A percentile compares a stretch with the other conserved stretches of the same genome.
These are phyloP conservation scores for Pachyseris speciosa DNA, from an alignment of 64 coral and sea anemone species.

Conservation along the genomic window DNA sequence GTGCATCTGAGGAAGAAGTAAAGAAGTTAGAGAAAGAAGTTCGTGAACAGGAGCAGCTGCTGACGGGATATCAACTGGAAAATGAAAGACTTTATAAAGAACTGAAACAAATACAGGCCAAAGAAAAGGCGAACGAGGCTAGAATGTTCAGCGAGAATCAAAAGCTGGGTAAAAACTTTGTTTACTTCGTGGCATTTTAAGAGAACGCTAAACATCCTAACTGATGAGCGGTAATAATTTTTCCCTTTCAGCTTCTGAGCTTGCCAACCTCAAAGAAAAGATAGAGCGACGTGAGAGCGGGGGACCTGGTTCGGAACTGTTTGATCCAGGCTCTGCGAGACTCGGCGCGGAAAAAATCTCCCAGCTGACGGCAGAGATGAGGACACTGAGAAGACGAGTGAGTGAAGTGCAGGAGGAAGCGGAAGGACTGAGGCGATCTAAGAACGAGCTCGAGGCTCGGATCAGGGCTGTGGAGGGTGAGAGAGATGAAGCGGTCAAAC, in stretches of 20 bases:
- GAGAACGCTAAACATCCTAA: too few species aligned
- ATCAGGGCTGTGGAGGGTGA: constrained; percentile 80
- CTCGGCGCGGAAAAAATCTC: constrained; percentile 95
- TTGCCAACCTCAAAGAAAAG: constrained; percentile 86
- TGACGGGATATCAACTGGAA: constrained; percentile 95
- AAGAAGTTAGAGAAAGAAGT: constrained; percentile 91
- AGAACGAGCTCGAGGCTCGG: constrained; percentile 64
- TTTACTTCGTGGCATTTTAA: neutral
- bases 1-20: constrained; percentile 84
- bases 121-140: constrained; percentile 75
- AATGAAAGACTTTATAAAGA: constrained; percentile 93
- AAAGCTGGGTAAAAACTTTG: constrained; percentile 78
- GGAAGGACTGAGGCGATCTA: constrained; percentile 73
- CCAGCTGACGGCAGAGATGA: constrained; percentile 87
- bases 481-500: constrained; percentile 77
- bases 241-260: constrained; percentile 77
- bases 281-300: constrained; percentile 70
- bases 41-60: constrained; percentile 84
- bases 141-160: constrained; percentile 98
- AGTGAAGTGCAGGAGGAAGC: constrained; percentile 75
- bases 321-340: constrained; percentile 70
- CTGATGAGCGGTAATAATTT: too few species aligned
- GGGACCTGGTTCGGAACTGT: constrained; percentile 34
- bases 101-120: constrained; percentile 93
- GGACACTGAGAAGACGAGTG: constrained; percentile 69